Percentiles rank a stretch among this genome's conserved stretches.
These are phyloP conservation scores for Microcebus tavaratra DNA, from an alignment of 2,113 vertebrate genomes.

Conservation along the genomic window DNA sequence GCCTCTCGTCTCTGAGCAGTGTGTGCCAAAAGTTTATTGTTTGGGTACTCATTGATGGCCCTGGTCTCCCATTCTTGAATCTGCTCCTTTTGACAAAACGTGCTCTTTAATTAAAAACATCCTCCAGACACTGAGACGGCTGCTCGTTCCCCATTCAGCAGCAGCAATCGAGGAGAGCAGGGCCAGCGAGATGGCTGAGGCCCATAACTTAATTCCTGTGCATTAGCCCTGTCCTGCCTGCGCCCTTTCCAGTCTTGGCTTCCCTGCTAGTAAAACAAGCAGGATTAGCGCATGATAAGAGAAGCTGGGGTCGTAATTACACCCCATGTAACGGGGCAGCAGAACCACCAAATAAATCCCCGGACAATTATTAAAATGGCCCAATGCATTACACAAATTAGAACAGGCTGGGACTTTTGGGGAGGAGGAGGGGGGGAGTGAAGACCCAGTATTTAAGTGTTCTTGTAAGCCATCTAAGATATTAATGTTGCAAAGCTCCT, in stretches of 20 bases:
- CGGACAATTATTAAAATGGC: constrained; percentile 91
- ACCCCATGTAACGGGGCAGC: constrained; percentile 80
- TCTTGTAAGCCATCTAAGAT: constrained; percentile 99
- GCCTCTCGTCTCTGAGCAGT: neutral
- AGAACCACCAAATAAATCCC: constrained; percentile 88
- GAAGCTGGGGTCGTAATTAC: constrained; percentile 87
- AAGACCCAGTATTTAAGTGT: constrained; percentile 99
- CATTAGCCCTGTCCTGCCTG: constrained; percentile 64
- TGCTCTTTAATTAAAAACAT: constrained; percentile 66
- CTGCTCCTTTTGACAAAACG: constrained; percentile 63
- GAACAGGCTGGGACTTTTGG: constrained; percentile 88
- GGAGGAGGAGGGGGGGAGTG: constrained; percentile 81
- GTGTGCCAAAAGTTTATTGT: constrained; percentile 64
- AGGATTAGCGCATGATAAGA: constrained; percentile 84
- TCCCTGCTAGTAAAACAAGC: constrained; percentile 82
- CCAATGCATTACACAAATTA: constrained; percentile 96
- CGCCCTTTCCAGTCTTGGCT: constrained; percentile 79
- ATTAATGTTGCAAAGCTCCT: constrained; percentile 99
- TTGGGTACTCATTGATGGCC: constrained; percentile 39
- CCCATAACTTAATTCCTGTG: constrained; percentile 66
- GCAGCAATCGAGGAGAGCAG: neutral
- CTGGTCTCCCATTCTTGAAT: constrained; percentile 59
- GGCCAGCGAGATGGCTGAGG: neutral
- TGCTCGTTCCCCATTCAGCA: neutral
- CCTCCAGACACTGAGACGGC: neutral